Evolutionary conservation across 2,888 invertebrate genomes (phyloP).

Genomic region (Artemia sinica): DNA sequence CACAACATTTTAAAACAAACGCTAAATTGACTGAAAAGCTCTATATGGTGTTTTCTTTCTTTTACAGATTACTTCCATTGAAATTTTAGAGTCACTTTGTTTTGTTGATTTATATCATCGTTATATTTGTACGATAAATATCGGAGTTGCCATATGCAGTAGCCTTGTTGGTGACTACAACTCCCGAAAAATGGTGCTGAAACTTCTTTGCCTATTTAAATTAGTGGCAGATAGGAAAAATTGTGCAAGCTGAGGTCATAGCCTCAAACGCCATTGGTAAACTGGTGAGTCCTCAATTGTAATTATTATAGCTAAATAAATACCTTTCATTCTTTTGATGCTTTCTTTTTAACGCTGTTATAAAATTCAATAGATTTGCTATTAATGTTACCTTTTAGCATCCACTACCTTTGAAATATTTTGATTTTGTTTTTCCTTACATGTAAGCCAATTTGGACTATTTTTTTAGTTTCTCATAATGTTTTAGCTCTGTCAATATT

Average conservation of each 20-base stretch:
- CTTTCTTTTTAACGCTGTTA: too few species aligned
- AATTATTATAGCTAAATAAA: too few species aligned
- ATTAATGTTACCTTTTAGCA: too few species aligned
- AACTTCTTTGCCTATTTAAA: background rate
- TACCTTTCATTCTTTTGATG: too few species aligned
- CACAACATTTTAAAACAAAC: too few species aligned
- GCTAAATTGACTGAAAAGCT: too few species aligned
- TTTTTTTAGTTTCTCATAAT: too few species aligned
- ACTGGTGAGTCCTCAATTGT: background rate
- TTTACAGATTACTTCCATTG: background rate
- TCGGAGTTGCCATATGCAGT: background rate
- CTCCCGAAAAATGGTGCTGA: background rate
- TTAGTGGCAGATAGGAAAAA: background rate
- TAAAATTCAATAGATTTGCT: too few species aligned
- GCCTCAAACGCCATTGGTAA: background rate
- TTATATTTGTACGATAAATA: background rate
- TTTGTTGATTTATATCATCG: conserved; percentile 1
- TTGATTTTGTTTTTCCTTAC: too few species aligned
- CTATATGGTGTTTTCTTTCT: background rate
- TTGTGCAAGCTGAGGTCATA: background rate
- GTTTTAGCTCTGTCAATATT: too few species aligned
- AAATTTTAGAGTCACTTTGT: background rate
- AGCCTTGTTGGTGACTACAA: background rate
- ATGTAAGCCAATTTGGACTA: too few species aligned
- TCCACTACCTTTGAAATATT: too few species aligned